Evolutionary conservation across 2,113 vertebrate species (phyloP).

Genomic region (Paralichthys olivaceus): DNA sequence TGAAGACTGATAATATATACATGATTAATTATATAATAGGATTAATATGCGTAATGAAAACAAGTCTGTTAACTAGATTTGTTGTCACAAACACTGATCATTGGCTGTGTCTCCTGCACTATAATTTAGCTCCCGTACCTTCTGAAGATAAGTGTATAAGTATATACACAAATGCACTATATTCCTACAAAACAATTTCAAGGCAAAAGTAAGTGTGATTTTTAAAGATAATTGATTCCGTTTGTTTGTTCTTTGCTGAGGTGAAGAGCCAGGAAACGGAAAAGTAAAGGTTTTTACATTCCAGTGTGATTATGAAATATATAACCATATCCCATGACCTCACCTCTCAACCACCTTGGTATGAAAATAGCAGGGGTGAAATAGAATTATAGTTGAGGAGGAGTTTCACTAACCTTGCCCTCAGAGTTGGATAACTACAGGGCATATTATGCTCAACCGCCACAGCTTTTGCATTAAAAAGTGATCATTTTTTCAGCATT

Average conservation of each 20-base stretch:
- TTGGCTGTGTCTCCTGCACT: neutral
- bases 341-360: constrained; percentile 25
- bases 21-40: no score
- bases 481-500: neutral
- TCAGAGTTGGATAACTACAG: neutral
- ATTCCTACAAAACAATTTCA: no score
- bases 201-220: neutral
- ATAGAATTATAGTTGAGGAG: neutral
- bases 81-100: neutral
- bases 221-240: neutral
- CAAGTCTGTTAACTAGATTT: constrained; percentile 4
- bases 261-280: neutral
- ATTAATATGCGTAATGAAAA: neutral
- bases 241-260: neutral
- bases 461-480: neutral
- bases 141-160: neutral
- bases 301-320: constrained; percentile 29
- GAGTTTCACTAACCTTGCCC: neutral
- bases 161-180: neutral
- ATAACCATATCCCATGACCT: constrained; percentile 47
- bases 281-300: constrained; percentile 35
- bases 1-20: constrained; percentile 8
- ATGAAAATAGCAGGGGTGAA: constrained; percentile 24
- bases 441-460: constrained; percentile 2
- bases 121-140: neutral